Base-by-base conservation (phyloP, 53 echinoderm and acorn worm genomes). In the Hippasteria phrygiana region DNA sequence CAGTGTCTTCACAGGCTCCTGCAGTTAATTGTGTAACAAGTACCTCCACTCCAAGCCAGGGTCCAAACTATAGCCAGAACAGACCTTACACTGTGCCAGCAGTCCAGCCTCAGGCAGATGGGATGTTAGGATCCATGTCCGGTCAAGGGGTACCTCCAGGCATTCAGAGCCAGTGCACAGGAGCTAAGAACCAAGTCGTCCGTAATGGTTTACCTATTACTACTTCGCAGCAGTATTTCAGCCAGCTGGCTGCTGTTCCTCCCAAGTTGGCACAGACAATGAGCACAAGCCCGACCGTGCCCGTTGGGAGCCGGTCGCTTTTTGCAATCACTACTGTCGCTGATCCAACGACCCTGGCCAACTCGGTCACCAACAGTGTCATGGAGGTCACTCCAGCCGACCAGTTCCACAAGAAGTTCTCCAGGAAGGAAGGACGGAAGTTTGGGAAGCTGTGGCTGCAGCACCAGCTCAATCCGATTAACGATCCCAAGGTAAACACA, bases 351-450 rank as follows among this genome's bases (percentile, higher is more conserved):
- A 47, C 7, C 34, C 14, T 47, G 20, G 45, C 85, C 50, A 85
- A 85, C 53, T 50, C 85, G 1, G 22, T 71, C 13, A 11, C 85
- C 13, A 69, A 85, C 55, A 85, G 69, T 16, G 34, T 27, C 51
- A 26, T 43, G 1, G 85, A 85, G 22, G 71, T 71, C 8, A 24
- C 53, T 38, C 77, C 80, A 6, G 91, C 93, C 8, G 94, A 93
- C 46, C 95, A 93, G 78, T 97, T 97, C 79, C 97, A 97, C 74
- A 97, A 97, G 88, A 97, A 97, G 78, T 97, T 97, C 80, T 95
- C 96, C 33, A 88, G 95, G 17, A 97, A 95, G 91, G 97, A 93
- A 87, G 95, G 95, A 5, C 83, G 93, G 27, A 90, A 90, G 55
- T 95, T 93, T 62, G 91, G 83, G 62, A 97, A 97, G 55, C 94